Base-by-base conservation (phyloP, 1,140 invertebrate genomes). In the Bombus fervidus region DNA sequence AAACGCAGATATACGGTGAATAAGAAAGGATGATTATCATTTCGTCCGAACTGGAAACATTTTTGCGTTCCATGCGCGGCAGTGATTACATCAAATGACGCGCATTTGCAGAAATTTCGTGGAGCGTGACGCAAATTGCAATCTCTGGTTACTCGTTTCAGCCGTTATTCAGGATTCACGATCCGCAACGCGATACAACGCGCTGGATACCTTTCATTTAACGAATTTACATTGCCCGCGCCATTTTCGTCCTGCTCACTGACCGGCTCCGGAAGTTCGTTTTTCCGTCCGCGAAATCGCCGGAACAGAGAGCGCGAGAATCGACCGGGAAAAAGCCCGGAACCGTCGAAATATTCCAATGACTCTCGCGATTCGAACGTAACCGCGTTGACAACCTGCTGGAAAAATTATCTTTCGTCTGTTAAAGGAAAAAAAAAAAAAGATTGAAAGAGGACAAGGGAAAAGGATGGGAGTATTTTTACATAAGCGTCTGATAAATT, bases 401-500 rank as follows among this genome's bases (percentile, higher is more conserved):
- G 73, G 43, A 8, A 47, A 74, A 15, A 41, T 72, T 57, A 57
- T 57, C 57, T n/a, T 25, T 5, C 43, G 8, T 43, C 28, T 9
- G 18, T 4, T 9, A 31, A 73, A 22, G 47, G 1, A 15, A 28
- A 12, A 4, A 10, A 15, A 1, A 8, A 18, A 5, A 22, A 28
- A 3, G 8, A 31, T 8, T 1, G 12, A n/a, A 28, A 39, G 31
- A 9, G 25, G 18, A 10, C 3, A 28, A 8, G 28, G 22, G 3
- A n/a, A 25, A 15, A 37, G 13, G 59, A 22, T 53, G 47, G 28
- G 15, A 13, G 25, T 25, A 72, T 88, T 87, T 88, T 86, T 76
- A 53, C 86, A 71, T 69, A 81, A 88, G 78, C 72, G 79, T 74
- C 66, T 73, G 62, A 89, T 86, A 89, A 89, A 89, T 89, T 53